These are phyloP conservation scores for Melitaea athalia DNA, from an alignment of 2,888 invertebrate species.

Conservation along the genomic window DNA sequence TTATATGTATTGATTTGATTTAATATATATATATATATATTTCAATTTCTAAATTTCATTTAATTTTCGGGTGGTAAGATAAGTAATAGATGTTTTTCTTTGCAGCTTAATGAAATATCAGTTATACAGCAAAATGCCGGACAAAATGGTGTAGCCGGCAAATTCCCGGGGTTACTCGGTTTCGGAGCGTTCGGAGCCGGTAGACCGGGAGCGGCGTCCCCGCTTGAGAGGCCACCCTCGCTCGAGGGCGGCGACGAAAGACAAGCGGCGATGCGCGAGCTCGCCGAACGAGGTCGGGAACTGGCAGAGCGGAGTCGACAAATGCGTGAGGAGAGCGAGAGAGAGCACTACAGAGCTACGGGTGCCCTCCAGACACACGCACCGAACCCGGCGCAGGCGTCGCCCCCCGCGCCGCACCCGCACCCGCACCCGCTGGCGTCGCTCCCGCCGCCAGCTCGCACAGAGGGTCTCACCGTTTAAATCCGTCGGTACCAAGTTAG, in stretches of 20 bases:
- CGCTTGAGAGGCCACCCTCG: conserved; percentile 73
- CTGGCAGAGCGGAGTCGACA: conserved; percentile 78
- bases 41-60: too few relatives aligned
- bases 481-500: conserved; percentile 31
- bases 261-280: conserved; percentile 77
- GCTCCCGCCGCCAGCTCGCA: conserved; percentile 84
- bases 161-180: conserved; percentile 89
- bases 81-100: background rate
- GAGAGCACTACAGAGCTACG: conserved; percentile 72
- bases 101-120: conserved; percentile 90
- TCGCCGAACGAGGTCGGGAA: conserved; percentile 80
- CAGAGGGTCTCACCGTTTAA: conserved; percentile 89
- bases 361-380: conserved; percentile 64
- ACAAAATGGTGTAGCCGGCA: conserved; percentile 86
- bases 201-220: conserved; percentile 81
- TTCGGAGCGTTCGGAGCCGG: conserved; percentile 86
- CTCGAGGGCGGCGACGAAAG: conserved; percentile 72
- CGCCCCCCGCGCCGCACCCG: conserved; percentile 53
- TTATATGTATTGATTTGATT: too few relatives aligned
- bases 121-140: conserved; percentile 88
- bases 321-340: conserved; percentile 74
- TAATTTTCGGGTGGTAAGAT: too few relatives aligned
- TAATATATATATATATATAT: too few relatives aligned
- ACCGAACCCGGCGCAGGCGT: conserved; percentile 67
- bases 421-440: conserved; percentile 78